Percentiles rank a stretch among this genome's conserved stretches.
Conservation (phyloP, 2,113 vertebrate species). For the Heliornis fulica region DNA sequence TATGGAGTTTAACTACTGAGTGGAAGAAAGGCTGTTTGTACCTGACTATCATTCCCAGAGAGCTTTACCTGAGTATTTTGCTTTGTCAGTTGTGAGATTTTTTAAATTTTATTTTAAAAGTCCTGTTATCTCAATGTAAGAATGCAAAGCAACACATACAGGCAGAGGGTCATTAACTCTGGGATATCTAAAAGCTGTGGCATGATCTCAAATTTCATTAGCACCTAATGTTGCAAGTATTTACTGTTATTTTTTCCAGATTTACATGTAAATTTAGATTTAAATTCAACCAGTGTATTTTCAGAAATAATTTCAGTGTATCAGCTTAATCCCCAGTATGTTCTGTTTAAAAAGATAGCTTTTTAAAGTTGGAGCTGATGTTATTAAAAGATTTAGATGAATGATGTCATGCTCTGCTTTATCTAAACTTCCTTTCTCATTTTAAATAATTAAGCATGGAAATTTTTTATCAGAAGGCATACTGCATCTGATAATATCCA, state of each 20-base stretch:
- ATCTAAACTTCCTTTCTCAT: background rate
- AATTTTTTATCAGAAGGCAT: background rate
- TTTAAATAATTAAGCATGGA: background rate
- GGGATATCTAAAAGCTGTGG: background rate
- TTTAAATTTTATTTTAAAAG: background rate
- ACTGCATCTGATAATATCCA: background rate
- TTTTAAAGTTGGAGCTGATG: background rate
- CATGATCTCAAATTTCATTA: background rate
- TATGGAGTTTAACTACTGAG: background rate
- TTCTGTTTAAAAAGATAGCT: background rate
- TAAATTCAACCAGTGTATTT: background rate
- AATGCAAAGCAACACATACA: background rate
- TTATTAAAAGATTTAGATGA: slow-evolving; percentile 1
- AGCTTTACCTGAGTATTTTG: background rate
- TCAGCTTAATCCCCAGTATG: background rate
- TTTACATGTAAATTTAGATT: background rate
- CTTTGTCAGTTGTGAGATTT: background rate
- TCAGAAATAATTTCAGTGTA: background rate
- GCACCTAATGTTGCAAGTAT: fast-evolving
- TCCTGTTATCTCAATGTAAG: background rate
- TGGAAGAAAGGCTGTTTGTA: background rate
- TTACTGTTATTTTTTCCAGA: background rate
- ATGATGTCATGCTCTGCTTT: background rate
- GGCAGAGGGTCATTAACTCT: background rate
- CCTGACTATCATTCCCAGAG: background rate